A percentile compares a stretch with the other conserved stretches of the same genome.
Evolutionary conservation across 2,113 vertebrate species (phyloP).

Genomic region (Hassar affinis): DNA sequence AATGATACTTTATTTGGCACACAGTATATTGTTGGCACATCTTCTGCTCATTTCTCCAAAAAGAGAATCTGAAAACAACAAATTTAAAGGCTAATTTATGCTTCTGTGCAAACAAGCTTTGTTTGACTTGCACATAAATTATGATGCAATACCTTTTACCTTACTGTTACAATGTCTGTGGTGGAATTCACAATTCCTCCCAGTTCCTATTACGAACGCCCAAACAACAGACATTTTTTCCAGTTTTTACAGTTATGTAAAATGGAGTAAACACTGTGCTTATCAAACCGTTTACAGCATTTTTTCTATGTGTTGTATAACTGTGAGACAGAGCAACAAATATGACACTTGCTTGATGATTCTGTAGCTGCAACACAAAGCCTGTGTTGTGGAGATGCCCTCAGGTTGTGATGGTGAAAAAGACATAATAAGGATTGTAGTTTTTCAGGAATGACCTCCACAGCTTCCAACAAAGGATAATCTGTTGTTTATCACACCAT

Average conservation of each 20-base stretch:
- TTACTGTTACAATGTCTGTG: neutral
- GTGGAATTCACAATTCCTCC: no score
- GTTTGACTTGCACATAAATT: neutral
- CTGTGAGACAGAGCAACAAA: neutral
- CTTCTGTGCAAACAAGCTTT: neutral
- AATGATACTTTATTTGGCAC: neutral
- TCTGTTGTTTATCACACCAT: conserved; percentile 6
- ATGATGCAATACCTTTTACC: neutral
- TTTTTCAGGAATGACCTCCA: neutral
- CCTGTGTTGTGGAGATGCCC: neutral
- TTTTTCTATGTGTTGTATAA: neutral
- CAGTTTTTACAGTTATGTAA: neutral
- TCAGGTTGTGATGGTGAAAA: neutral
- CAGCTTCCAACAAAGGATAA: neutral
- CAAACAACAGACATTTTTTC: conserved; percentile 7
- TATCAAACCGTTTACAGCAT: neutral
- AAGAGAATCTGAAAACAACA: neutral
- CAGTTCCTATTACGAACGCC: neutral
- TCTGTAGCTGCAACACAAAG: neutral
- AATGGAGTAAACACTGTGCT: neutral
- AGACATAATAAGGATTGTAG: neutral
- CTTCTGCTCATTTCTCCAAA: neutral
- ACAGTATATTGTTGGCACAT: neutral
- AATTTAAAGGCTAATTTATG: neutral
- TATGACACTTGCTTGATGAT: neutral